These are phyloP conservation scores for Lasius fuliginosus DNA, from an alignment of 2,888 invertebrate genomes.

Conservation along the genomic window DNA sequence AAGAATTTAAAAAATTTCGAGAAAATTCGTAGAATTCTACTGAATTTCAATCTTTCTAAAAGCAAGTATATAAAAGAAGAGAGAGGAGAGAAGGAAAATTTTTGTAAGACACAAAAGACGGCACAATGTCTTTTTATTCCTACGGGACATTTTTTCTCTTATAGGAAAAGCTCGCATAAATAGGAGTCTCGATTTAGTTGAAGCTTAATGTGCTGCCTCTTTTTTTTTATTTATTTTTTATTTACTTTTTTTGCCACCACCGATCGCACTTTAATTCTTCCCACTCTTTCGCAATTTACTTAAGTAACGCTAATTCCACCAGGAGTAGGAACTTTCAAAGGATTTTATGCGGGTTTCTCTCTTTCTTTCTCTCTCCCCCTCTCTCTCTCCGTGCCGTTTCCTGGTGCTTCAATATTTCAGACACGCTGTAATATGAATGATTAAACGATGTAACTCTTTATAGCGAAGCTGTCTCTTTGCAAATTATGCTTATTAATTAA, in stretches of 20 bases:
- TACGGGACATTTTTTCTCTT: not conserved
- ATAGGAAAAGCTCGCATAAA: conserved; percentile 38
- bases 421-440: conserved; percentile 42
- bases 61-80: not conserved
- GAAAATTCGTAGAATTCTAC: not conserved
- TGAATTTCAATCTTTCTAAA: conserved; percentile 39
- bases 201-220: conserved; percentile 49
- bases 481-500: conserved; percentile 23
- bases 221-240: not conserved
- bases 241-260: conserved; percentile 26
- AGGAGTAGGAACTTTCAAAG: conserved; percentile 52
- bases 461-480: conserved; percentile 29
- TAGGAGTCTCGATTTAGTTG: conserved; percentile 52
- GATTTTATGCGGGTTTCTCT: conserved; percentile 32
- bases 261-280: conserved; percentile 59
- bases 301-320: conserved; percentile 55
- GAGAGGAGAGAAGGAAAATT: not conserved
- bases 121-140: conserved; percentile 24
- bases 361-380: not conserved
- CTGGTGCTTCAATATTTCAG: conserved; percentile 45
- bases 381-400: not conserved
- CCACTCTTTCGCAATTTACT: conserved; percentile 45
- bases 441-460: conserved; percentile 37
- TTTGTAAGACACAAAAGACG: conserved; percentile 27
- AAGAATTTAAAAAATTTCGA: not conserved